Conservation (phyloP, 2,888 invertebrate genomes). For the Aelia acuminata region DNA sequence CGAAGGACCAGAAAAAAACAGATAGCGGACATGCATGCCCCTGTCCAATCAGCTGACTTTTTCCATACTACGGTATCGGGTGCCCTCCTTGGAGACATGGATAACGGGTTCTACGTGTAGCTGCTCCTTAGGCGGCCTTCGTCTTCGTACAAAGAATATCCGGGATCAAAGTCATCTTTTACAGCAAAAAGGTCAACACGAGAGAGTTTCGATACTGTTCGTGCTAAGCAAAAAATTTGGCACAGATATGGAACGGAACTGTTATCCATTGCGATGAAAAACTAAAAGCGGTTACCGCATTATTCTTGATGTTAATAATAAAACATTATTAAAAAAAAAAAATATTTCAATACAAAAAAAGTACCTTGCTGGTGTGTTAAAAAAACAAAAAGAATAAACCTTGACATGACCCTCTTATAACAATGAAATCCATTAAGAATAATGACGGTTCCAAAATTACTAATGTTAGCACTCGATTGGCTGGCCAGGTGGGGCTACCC, state of each 20-base stretch:
- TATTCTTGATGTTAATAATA: too few relatives aligned
- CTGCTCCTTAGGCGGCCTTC: background rate
- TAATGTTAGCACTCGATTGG: background rate
- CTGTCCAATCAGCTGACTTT: slow-evolving; percentile 5
- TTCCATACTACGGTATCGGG: slow-evolving; percentile 24
- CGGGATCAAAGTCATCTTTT: background rate
- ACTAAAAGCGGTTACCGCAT: too few relatives aligned
- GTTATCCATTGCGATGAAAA: background rate
- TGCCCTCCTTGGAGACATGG: slow-evolving; percentile 21
- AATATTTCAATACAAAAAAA: background rate
- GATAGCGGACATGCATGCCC: slow-evolving; percentile 17
- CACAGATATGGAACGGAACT: background rate
- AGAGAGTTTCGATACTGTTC: background rate
- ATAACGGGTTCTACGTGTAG: background rate
- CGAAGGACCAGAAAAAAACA: slow-evolving; percentile 9
- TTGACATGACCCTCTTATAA: background rate
- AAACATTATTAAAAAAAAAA: too few relatives aligned
- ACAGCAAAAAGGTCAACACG: background rate
- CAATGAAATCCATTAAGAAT: background rate
- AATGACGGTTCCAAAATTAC: background rate
- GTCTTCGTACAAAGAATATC: background rate
- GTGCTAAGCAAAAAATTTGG: background rate
- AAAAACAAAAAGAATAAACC: too few relatives aligned
- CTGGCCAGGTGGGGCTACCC: background rate
- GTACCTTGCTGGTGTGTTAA: background rate